Conservation (phyloP, 2,797 vertebrate genomes). For the Holocentrus rufus region DNA sequence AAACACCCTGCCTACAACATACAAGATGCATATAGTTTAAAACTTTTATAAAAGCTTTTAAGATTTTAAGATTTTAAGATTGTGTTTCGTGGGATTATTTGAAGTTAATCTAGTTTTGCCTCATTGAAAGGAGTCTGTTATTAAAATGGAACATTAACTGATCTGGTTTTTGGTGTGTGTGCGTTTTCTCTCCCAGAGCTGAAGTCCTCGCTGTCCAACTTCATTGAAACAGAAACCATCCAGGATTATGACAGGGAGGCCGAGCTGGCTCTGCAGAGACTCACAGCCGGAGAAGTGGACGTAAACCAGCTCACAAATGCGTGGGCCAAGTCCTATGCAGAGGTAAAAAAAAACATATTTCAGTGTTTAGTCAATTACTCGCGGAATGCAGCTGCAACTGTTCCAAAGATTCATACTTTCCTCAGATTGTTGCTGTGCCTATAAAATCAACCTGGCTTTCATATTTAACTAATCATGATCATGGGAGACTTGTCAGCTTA, state of each 20-base stretch:
- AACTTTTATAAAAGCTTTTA: too few species aligned
- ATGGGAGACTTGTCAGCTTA: background rate
- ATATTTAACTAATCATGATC: too few species aligned
- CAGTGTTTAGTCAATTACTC: background rate
- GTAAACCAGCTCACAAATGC: constrained; percentile 85
- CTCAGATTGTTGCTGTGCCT: too few species aligned
- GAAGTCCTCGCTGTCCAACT: constrained; percentile 85
- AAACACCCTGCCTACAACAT: too few species aligned
- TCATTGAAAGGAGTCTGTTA: too few species aligned
- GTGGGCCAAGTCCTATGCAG: constrained; percentile 91
- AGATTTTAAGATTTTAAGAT: too few species aligned
- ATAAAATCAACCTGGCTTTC: too few species aligned
- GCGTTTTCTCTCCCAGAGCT: constrained; percentile 80
- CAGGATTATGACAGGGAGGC: constrained; percentile 89
- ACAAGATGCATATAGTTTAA: too few species aligned
- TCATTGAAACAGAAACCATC: constrained; percentile 88
- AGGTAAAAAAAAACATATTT: constrained; percentile 84
- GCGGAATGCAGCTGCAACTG: too few species aligned
- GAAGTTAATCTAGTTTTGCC: background rate
- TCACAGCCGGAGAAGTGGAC: constrained; percentile 85
- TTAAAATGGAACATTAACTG: background rate
- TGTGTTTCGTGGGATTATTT: too few species aligned
- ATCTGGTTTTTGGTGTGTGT: constrained; percentile 7
- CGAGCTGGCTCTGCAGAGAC: constrained; percentile 87
- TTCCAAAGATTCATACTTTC: too few species aligned